Percentiles rank a stretch among this genome's conserved stretches.
Evolutionary conservation across 2,797 vertebrate species (phyloP).

Genomic region (Simalia tracyae): DNA sequence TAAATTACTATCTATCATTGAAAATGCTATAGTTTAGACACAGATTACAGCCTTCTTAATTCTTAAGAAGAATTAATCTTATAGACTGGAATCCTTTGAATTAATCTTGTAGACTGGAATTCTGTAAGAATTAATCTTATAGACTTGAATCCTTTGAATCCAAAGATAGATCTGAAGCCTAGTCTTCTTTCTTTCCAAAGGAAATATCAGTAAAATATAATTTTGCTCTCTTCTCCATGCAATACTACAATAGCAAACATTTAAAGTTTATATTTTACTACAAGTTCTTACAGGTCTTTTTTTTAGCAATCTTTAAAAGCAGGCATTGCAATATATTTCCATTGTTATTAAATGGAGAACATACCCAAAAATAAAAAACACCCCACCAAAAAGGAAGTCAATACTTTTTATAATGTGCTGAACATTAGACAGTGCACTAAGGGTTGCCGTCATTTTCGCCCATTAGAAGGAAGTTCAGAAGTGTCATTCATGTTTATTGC

Average conservation of each 20-base stretch:
- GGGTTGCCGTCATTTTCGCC: neutral
- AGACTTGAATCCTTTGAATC: neutral
- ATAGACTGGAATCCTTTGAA: neutral
- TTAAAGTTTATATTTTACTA: neutral
- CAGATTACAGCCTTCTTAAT: no score
- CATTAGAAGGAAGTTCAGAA: slow-evolving; percentile 8
- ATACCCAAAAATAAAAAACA: neutral
- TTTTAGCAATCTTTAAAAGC: neutral
- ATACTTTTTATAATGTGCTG: neutral
- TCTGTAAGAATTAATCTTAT: no score
- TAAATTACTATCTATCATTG: no score
- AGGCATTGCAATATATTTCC: neutral
- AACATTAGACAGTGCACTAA: neutral
- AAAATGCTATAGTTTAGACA: neutral
- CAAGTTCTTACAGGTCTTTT: neutral
- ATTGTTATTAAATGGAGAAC: neutral
- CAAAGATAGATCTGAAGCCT: neutral
- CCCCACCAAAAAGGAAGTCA: neutral
- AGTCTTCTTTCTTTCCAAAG: neutral
- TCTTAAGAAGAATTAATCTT: no score
- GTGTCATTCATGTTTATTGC: slow-evolving; percentile 27
- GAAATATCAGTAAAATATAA: neutral
- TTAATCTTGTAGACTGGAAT: neutral
- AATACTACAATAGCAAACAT: neutral
- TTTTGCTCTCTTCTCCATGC: neutral